Percentiles rank a stretch among this genome's conserved stretches.
Evolutionary conservation across 2,113 vertebrate genomes (phyloP).

Genomic region (Misgurnus anguillicaudatus): DNA sequence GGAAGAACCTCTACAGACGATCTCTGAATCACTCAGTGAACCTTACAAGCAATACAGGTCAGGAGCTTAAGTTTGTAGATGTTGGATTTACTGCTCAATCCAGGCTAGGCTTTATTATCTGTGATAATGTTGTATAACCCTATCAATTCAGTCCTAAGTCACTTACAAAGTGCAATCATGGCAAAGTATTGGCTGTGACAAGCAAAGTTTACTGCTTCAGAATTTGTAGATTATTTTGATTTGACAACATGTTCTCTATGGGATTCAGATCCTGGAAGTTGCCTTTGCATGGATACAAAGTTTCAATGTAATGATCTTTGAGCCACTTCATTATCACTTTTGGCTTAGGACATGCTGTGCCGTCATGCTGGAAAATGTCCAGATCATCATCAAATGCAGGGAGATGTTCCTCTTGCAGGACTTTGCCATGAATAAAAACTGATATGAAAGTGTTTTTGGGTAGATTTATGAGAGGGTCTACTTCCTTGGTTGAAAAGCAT

Average conservation of each 20-base stretch:
- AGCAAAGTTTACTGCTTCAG: too few species aligned
- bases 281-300: background rate
- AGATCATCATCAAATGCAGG: background rate
- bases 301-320: background rate
- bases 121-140: too few species aligned
- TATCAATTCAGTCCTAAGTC: too few species aligned
- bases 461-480: too few species aligned
- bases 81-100: background rate
- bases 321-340: background rate
- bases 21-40: background rate
- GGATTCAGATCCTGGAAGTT: background rate
- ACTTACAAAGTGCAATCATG: too few species aligned
- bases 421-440: too few species aligned
- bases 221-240: too few species aligned
- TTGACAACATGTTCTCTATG: background rate
- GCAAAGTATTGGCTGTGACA: too few species aligned
- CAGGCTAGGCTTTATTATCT: too few species aligned
- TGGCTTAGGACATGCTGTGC: background rate
- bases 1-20: background rate
- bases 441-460: too few species aligned
- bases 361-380: constrained; percentile 5
- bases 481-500: too few species aligned
- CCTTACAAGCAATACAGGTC: constrained; percentile 56
- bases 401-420: too few species aligned
- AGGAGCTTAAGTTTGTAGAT: background rate